Conservation (phyloP, 2,888 invertebrate genomes). For the Sceliomorpha sp. region DNA sequence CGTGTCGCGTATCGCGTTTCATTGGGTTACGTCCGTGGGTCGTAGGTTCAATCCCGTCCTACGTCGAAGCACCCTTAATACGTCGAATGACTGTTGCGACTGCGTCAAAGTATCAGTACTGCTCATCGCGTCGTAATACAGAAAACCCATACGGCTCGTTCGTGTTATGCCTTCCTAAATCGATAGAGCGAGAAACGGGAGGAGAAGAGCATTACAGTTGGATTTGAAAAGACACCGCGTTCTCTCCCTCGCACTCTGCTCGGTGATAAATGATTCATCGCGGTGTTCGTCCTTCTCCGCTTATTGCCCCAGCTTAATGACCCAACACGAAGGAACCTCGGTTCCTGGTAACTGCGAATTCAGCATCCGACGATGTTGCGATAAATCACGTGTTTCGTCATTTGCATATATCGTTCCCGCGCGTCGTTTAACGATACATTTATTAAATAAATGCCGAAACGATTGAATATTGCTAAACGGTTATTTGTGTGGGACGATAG, state of each 20-base stretch:
- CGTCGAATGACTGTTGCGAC: slow-evolving; percentile 30
- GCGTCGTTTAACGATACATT: no score
- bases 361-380: slow-evolving; percentile 15
- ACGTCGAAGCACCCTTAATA: background rate
- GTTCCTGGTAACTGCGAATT: slow-evolving; percentile 9
- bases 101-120: slow-evolving; percentile 32
- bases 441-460: no score
- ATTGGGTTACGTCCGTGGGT: no score
- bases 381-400: slow-evolving; percentile 10
- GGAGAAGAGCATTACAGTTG: slow-evolving; percentile 29
- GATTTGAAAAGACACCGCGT: slow-evolving; percentile 23
- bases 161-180: slow-evolving; percentile 38
- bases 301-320: slow-evolving; percentile 19
- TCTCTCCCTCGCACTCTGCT: no score
- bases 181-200: slow-evolving; percentile 40
- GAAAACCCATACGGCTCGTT: slow-evolving; percentile 28
- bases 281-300: slow-evolving; percentile 17
- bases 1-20: no score
- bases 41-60: slow-evolving; percentile 20
- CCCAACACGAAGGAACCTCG: slow-evolving; percentile 5
- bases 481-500: no score
- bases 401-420: slow-evolving; percentile 17
- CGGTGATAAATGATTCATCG: slow-evolving; percentile 32
- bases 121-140: slow-evolving; percentile 29
- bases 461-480: no score